Conservation (phyloP, 2,888 invertebrate genomes). For the Rotaria socialis region DNA sequence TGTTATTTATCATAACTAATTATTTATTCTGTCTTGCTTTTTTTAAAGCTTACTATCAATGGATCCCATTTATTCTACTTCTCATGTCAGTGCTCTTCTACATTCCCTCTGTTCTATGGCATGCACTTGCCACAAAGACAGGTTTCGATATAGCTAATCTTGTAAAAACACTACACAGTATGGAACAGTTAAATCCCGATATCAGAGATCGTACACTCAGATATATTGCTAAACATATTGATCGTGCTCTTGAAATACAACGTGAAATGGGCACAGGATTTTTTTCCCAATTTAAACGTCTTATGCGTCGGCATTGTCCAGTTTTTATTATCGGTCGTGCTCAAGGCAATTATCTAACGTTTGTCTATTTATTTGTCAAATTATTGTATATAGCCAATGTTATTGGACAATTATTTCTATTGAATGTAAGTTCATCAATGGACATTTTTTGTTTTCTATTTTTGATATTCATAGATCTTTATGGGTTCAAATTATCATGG, state of each 20-base stretch:
- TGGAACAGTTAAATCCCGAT: constrained; percentile 47
- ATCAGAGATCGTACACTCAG: constrained; percentile 43
- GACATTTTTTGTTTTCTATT: neutral
- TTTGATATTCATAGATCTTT: constrained; percentile 3
- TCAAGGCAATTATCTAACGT: constrained; percentile 45
- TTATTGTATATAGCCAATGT: constrained; percentile 45
- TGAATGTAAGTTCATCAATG: constrained; percentile 3
- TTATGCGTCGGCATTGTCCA: constrained; percentile 37
- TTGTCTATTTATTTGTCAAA: constrained; percentile 45
- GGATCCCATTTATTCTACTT: constrained; percentile 47
- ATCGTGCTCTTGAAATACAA: constrained; percentile 46
- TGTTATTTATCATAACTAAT: neutral
- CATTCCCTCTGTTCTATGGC: constrained; percentile 46
- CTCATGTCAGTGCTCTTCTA: constrained; percentile 47
- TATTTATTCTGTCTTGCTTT: neutral
- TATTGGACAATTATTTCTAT: constrained; percentile 44
- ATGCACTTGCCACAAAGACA: constrained; percentile 40
- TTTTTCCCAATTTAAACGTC: constrained; percentile 40
- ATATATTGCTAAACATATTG: constrained; percentile 46
- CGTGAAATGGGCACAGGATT: constrained; percentile 42
- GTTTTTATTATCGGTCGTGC: constrained; percentile 40
- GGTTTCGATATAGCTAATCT: constrained; percentile 46
- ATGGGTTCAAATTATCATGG: constrained; percentile 43
- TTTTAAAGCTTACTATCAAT: constrained; percentile 43
- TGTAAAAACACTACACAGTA: constrained; percentile 43